Conservation (phyloP, 2,113 vertebrate species). For the Pseudonaja textilis region DNA sequence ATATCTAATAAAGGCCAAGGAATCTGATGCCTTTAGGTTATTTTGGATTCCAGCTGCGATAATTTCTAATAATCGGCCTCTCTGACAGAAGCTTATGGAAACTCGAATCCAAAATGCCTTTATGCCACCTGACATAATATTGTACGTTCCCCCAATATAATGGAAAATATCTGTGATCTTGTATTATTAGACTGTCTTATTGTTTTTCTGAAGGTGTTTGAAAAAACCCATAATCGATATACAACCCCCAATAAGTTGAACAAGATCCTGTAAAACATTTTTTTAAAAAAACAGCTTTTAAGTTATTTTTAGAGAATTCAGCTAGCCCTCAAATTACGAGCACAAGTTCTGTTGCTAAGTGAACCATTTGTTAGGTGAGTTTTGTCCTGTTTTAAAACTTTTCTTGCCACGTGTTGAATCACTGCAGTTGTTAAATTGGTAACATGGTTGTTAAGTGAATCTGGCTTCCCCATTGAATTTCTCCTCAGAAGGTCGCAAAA, state of each 20-base stretch:
- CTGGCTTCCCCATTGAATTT: no score
- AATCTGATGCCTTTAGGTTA: not conserved
- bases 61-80: not conserved
- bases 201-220: not conserved
- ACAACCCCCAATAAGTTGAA: not conserved
- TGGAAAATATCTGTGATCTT: not conserved
- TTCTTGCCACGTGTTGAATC: no score
- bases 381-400: no score
- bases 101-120: not conserved
- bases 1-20: not conserved
- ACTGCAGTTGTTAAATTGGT: no score
- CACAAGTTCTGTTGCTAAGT: no score
- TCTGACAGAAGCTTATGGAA: not conserved
- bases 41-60: not conserved
- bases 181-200: not conserved
- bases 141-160: not conserved
- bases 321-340: no score
- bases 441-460: no score
- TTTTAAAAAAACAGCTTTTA: not conserved
- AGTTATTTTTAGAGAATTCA: not conserved
- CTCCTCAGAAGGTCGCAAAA: no score
- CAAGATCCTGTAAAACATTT: not conserved
- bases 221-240: not conserved
- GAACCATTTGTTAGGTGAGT: no score
- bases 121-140: not conserved